Evolutionary conservation across 1,140 invertebrate genomes (phyloP), one percentile per base, ranked within the genome.

Genomic region (Lucilia sericata): DNA sequence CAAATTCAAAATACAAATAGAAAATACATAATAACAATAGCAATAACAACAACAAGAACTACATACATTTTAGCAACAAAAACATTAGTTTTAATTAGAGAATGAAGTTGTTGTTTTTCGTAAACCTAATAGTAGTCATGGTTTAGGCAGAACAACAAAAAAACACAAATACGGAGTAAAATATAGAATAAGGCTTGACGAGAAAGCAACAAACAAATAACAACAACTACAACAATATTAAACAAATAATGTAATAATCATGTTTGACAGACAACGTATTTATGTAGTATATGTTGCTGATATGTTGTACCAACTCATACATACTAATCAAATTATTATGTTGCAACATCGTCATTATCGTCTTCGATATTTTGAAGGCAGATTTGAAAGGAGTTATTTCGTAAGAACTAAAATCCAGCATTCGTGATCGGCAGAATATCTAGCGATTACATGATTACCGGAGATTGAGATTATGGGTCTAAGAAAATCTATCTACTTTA

Each of bases 1-100:
- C 88, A 89, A 84, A 60, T 70, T 10, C 65, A 70, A 70, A 21
- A 60, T 70, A 21, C 65, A 70, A 70, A 21, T 70, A 70, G n/a
- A 70, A 78, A 51, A 55, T 60, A 55, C 42, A 82, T 81, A 82
- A 17, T n/a, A 82, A 82, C 49, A 82, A 82, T 60, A 30, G 21
- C 74, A 76, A 42, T 19, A 76, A 19, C 74, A 76, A 76, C 74
- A 3, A 42, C 42, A 25, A 25, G 21, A 34, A 30, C 25, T n/a
- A 25, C 19, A 25, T 17, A 25, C 21, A 34, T 8, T 76, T 14
- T 30, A 30, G 25, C 25, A 30, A 76, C n/a, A 42, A 36, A 34
- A 42, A 78, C 75, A 82, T 82, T 82, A 82, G 65, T 82, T 70
- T 70, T 82, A 82, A 82, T 74, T 70, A 82, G 55, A 82, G 49